Percentiles rank a stretch among this genome's conserved stretches.
Evolutionary conservation across 2,888 invertebrate genomes (phyloP).

Genomic region (Synergus laeviventris): DNA sequence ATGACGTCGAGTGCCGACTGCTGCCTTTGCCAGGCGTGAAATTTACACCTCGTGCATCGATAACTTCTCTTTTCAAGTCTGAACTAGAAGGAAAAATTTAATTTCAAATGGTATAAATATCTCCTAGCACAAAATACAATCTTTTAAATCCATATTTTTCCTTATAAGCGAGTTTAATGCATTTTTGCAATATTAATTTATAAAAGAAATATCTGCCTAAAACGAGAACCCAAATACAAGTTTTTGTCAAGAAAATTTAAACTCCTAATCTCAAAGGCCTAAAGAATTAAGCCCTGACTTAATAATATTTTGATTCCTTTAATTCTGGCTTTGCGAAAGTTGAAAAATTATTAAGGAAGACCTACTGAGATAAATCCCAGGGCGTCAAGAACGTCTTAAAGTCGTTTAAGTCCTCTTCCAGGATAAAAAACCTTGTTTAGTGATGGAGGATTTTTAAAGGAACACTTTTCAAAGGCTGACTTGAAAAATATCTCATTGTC

Average conservation of each 20-base stretch:
- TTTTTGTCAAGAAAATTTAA: too few species aligned
- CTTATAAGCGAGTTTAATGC: not conserved
- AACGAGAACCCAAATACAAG: too few species aligned
- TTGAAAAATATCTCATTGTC: not conserved
- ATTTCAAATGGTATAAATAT: not conserved
- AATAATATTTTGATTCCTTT: not conserved
- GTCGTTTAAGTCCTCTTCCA: not conserved
- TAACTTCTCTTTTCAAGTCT: not conserved
- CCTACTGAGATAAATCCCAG: not conserved
- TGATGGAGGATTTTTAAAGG: not conserved
- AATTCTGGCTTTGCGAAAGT: not conserved
- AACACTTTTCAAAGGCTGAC: not conserved
- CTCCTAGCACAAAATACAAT: not conserved
- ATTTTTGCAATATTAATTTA: not conserved
- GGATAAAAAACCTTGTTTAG: not conserved
- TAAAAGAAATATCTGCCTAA: not conserved
- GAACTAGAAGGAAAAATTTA: not conserved
- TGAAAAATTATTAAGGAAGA: not conserved
- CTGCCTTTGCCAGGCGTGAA: slow-evolving; percentile 12
- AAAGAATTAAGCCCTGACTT: not conserved
- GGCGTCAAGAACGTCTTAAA: not conserved
- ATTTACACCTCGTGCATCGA: slow-evolving; percentile 9
- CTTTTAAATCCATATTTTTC: slow-evolving; percentile 1
- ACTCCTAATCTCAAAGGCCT: too few species aligned
- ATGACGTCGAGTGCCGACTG: slow-evolving; percentile 23